Base-by-base conservation (phyloP, 1,140 invertebrate genomes). In the Phymorhynchus buccinoides region DNA sequence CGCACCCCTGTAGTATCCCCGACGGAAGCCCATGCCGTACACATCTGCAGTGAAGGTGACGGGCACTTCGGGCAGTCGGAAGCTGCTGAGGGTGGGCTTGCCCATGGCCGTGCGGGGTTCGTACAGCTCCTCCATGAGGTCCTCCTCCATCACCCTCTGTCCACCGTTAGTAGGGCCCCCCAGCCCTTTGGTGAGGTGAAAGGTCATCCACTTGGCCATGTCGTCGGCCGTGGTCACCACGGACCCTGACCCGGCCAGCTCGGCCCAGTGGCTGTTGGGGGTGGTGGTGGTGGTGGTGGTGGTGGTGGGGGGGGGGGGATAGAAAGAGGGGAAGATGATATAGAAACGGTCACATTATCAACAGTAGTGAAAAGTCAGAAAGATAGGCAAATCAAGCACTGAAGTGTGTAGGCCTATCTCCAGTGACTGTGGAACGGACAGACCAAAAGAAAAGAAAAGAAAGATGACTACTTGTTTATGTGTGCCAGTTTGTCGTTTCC, bases 191-290 rank as follows among this genome's bases (percentile, higher is more conserved):
- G 62, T 42, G 16, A 91, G 83, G 56, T 91, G 89, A 84, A 91
- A 90, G 62, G 85, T 86, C 88, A 91, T 89, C 90, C 90, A 91
- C 77, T 89, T 86, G 0, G 88, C 83, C 89, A 91, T 91, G 81
- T 91, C 91, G n/a, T 88, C 80, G 12, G 89, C 89, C 56, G 85
- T 91, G 30, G 80, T 86, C 62, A 91, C 75, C 14, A 91, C 85
- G 22, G 88, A 84, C 1, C 89, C 89, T 30, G 91, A 90, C 18
- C 89, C 91, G 80, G 80, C 79, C n/a, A 89, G 71, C 30, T 84
- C 32, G 32, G 78, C 86, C 88, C 89, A 91, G 18, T 81, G 71
- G 56, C 91, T 92, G 87, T n/a, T 4, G 27, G 27, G 62, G 9
- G 48, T n/a, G n/a, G n/a, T n/a, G n/a, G n/a, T n/a, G n/a, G n/a